A percentile compares a stretch with the other conserved stretches of the same genome.
These are phyloP conservation scores for Sebastes glaucus DNA, from an alignment of 2,797 vertebrate species.

Conservation along the genomic window DNA sequence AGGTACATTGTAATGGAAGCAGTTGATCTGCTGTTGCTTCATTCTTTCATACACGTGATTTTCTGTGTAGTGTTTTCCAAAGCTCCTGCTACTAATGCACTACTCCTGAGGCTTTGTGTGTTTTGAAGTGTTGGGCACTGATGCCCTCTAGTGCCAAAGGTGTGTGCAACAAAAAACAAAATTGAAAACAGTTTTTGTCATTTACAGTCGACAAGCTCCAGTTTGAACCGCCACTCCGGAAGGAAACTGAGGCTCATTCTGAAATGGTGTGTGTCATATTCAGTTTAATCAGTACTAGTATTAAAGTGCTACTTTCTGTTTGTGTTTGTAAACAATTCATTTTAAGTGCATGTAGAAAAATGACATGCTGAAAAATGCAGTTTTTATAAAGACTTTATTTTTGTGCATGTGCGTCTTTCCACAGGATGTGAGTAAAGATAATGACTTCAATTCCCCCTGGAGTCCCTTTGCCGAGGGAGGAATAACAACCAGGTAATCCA, in stretches of 20 bases:
- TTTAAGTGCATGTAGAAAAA: neutral
- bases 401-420: slow-evolving; percentile 51
- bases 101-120: slow-evolving; percentile 4
- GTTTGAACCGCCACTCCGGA: slow-evolving; percentile 92
- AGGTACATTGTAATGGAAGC: slow-evolving; percentile 15
- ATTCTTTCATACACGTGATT: slow-evolving; percentile 1
- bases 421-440: slow-evolving; percentile 90
- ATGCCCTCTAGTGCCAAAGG: slow-evolving; percentile 74
- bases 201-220: slow-evolving; percentile 93
- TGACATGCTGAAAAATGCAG: neutral
- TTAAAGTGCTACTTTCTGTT: neutral
- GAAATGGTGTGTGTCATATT: slow-evolving; percentile 87
- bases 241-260: slow-evolving; percentile 95
- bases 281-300: neutral
- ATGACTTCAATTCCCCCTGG: slow-evolving; percentile 92
- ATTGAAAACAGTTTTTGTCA: slow-evolving; percentile 14
- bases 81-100: slow-evolving; percentile 10
- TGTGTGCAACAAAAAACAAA: neutral
- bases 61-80: neutral
- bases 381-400: slow-evolving; percentile 15
- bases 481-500: slow-evolving; percentile 87
- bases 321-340: neutral
- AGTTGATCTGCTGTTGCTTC: slow-evolving; percentile 5
- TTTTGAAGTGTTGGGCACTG: slow-evolving; percentile 29
- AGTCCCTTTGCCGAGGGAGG: slow-evolving; percentile 91